Percentiles rank a stretch among this genome's conserved stretches.
Evolutionary conservation across 2,797 vertebrate genomes (phyloP).

Genomic region (Pelobates cultripes): DNA sequence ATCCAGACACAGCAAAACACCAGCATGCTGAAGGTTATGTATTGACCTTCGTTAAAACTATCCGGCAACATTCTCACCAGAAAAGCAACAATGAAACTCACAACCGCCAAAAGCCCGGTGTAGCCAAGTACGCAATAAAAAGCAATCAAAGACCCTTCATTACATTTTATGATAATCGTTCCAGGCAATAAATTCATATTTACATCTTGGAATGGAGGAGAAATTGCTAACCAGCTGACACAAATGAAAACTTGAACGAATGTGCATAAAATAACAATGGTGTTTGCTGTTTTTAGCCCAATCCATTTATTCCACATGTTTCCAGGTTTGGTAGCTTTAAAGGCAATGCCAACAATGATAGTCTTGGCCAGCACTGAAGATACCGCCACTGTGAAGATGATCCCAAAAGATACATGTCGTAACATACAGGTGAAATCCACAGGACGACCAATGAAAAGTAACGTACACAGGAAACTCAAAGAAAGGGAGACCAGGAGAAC

Average conservation of each 20-base stretch:
- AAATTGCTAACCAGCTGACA: constrained; percentile 27
- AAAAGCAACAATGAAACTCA: constrained; percentile 30
- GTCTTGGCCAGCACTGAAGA: not conserved
- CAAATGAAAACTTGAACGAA: constrained; percentile 23
- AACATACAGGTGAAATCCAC: constrained; percentile 1
- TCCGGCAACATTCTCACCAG: constrained; percentile 37
- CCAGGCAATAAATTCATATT: not conserved
- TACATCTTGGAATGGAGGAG: constrained; percentile 34
- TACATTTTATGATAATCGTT: constrained; percentile 22
- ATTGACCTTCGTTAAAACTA: constrained; percentile 34
- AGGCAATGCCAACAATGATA: no score
- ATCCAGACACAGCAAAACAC: constrained; percentile 53
- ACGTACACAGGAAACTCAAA: no score
- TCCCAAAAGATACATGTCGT: not conserved
- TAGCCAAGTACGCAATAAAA: constrained; percentile 38
- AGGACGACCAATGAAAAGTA: no score
- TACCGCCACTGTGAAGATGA: constrained; percentile 1
- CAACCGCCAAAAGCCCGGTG: constrained; percentile 18
- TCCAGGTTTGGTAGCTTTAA: no score
- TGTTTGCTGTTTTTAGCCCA: not conserved
- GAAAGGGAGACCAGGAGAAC: no score
- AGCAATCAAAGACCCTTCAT: constrained; percentile 15
- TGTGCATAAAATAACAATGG: not conserved
- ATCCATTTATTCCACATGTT: not conserved
- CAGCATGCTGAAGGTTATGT: constrained; percentile 50